phyloP scores from a whole-genome alignment of 2,113 vertebrate species.

The Todiramphus chloris region DNA sequence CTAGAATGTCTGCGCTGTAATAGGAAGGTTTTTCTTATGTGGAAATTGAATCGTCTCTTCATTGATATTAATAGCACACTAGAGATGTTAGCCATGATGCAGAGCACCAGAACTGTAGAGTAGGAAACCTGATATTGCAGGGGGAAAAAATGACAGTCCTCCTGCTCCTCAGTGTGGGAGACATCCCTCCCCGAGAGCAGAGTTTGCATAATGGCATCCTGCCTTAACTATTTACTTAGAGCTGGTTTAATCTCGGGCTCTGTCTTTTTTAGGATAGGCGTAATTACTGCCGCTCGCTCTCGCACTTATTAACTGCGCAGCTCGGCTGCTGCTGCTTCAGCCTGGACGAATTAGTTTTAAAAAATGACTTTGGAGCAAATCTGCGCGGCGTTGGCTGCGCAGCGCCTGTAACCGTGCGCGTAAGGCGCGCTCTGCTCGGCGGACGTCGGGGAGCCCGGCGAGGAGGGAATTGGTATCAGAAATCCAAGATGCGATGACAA shows the following conservation, averaged over 20 bases:
- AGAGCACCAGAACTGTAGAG: conserved; percentile 72
- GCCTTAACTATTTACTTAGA: conserved; percentile 68
- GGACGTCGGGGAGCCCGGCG: not conserved
- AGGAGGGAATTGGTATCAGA: not conserved
- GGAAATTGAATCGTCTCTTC: conserved; percentile 85
- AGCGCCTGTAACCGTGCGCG: not conserved
- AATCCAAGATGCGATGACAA: not conserved
- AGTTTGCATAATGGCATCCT: conserved; percentile 75
- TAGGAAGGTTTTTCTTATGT: conserved; percentile 78
- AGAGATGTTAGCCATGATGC: conserved; percentile 80
- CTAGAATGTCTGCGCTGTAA: conserved; percentile 68
- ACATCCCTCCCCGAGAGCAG: conserved; percentile 72
- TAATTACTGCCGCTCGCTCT: conserved; percentile 71
- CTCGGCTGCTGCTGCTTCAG: conserved; percentile 15
- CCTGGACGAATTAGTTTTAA: conserved; percentile 49
- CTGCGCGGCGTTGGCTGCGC: not conserved
- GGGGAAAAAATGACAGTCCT: conserved; percentile 75
- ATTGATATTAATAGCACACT: conserved; percentile 89
- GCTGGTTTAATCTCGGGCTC: conserved; percentile 72
- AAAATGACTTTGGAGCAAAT: conserved; percentile 39
- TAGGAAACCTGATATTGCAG: conserved; percentile 80
- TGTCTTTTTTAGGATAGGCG: conserved; percentile 74
- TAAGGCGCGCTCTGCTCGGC: not conserved
- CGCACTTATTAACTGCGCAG: conserved; percentile 34
- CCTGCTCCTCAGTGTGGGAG: conserved; percentile 72